phyloP scores from a whole-genome alignment of 2,888 invertebrate genomes.

The Phaonia tiefii region DNA sequence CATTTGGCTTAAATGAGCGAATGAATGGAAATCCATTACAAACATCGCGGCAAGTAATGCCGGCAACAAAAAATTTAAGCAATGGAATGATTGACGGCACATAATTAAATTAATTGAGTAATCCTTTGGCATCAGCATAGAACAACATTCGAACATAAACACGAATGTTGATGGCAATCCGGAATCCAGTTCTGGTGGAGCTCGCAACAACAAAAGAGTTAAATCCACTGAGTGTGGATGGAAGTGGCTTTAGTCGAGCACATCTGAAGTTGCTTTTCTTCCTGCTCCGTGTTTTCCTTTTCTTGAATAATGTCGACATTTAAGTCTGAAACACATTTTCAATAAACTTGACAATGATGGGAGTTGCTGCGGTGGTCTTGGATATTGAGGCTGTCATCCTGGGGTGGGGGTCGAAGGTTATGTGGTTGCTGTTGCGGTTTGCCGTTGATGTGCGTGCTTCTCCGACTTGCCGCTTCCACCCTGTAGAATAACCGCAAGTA shows the following conservation, averaged over 20 bases:
- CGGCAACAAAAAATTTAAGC: conserved; percentile 66
- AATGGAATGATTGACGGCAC: conserved; percentile 81
- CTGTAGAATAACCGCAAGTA: conserved; percentile 62
- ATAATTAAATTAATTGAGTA: conserved; percentile 81
- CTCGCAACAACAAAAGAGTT: conserved; percentile 72
- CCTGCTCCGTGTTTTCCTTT: background rate
- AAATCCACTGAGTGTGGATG: conserved; percentile 69
- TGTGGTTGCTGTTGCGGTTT: conserved; percentile 65
- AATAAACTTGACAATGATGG: conserved; percentile 57
- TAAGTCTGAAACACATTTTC: conserved; percentile 52
- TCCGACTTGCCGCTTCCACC: background rate
- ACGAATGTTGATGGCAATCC: conserved; percentile 45
- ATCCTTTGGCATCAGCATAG: conserved; percentile 76
- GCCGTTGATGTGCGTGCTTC: conserved; percentile 45
- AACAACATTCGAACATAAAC: conserved; percentile 55
- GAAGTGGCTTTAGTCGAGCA: conserved; percentile 52
- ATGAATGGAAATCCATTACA: conserved; percentile 73
- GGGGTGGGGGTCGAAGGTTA: conserved; percentile 50
- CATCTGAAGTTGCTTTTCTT: conserved; percentile 12
- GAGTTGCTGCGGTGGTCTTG: conserved; percentile 8
- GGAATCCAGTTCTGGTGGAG: background rate
- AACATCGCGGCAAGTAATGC: conserved; percentile 29
- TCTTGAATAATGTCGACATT: conserved; percentile 57
- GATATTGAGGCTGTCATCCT: conserved; percentile 11
- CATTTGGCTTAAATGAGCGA: conserved; percentile 57